Evolutionary conservation across 2,888 invertebrate genomes (phyloP), one percentile per base, ranked within the genome.

Genomic region (Sericinus montela): DNA sequence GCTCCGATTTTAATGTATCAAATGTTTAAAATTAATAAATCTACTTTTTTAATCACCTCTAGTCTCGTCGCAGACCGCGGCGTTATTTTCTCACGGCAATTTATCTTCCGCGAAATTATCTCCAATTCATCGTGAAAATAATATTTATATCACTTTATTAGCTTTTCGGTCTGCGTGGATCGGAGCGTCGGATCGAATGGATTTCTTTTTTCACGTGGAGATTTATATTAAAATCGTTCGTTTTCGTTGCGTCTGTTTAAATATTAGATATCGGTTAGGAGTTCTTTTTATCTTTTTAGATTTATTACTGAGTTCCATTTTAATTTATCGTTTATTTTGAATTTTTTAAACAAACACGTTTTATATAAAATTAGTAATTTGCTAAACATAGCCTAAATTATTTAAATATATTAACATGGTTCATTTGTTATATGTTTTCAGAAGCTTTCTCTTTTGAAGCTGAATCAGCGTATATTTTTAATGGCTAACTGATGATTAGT

Each of bases 101-200:
- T 48, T 43, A 43, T 43, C 38, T 38, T 34, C 28, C 16, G 15
- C 25, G 25, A 38, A 48, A 38, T 43, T 23, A 42, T 48, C 37
- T 32, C 14, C 42, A 32, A 32, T 37, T 43, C 28, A 25, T 37
- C 25, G 41, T n/a, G 11, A 15, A 32, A 38, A 38, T 43, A 35
- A 40, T 43, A 38, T 48, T 48, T 43, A 34, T 39, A 38, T 34
- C 37, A 15, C 16, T 28, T 32, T 23, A 38, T 38, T 38, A 34
- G 11, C 32, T 14, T n/a, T n/a, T 6, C 14, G 35, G 35, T 43
- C 32, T 48, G 10, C 23, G 8, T 13, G 9, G 11, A 37, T n/a
- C 14, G 19, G 13, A 9, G 19, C 25, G 13, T 38, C 29, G 30
- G 11, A 28, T 37, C 3, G 19, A 40, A 35, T 19, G n/a, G 29